Evolutionary conservation across 2,113 vertebrate species (phyloP), one percentile per base, ranked within the genome.

Genomic region (Rhea americana): DNA sequence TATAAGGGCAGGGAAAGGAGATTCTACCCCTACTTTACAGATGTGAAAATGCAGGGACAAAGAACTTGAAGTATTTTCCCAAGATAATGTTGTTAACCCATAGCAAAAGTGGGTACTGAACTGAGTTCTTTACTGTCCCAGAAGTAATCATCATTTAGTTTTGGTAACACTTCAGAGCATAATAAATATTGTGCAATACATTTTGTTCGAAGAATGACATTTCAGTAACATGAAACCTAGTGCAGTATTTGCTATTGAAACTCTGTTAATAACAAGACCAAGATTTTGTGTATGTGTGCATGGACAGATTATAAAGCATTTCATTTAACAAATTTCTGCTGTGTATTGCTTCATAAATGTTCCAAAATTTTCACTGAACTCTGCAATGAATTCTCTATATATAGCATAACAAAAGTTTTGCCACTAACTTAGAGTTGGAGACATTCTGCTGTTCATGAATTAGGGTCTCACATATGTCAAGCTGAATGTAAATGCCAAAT

Each of bases 391-490:
- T 92, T 96, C 94, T 93, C 93, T 92, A 28, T 5, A 28, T 77
- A 35, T 25, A 90, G 73, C 37, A 89, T 79, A 85, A 87, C 37
- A 93, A 82, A 96, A 93, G 83, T 50, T 82, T 91, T 91, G 86
- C 94, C 94, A 95, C 93, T 95, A 83, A 70, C 77, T 62, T 82
- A 66, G 86, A 43, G 77, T 93, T 67, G 93, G 90, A 96, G 91
- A 90, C 85, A 94, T 94, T 96, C 88, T 28, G 0, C 17, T 95
- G 58, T 50, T 95, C 90, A 55, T 76, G 95, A 93, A 93, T 91
- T 91, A 94, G 94, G 80, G 81, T 86, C 77, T 96, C 93, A 83
- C 93, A 95, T 59, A 93, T 89, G 95, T 95, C 77, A 96, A 89
- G 90, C n/a, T 0, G 4, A 68, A 94, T 70, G 71, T 53, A 93